Conservation (phyloP, 2,797 vertebrate species). For the Acanthurus tractus region DNA sequence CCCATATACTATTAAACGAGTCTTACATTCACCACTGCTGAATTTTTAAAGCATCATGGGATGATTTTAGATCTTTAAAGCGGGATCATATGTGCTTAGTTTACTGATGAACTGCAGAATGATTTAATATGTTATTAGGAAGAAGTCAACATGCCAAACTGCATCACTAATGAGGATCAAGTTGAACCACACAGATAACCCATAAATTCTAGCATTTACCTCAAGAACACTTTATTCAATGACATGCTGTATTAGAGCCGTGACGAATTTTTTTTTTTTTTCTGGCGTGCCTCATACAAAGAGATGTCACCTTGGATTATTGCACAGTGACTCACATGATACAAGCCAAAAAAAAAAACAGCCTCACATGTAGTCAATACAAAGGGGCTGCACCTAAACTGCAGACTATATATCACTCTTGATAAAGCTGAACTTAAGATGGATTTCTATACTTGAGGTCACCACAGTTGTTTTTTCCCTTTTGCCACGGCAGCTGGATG, state of each 20-base stretch:
- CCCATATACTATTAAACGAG: background rate
- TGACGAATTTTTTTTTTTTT: background rate
- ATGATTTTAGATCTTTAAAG: background rate
- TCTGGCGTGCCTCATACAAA: background rate
- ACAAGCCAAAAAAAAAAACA: background rate
- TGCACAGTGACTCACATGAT: background rate
- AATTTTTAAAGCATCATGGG: background rate
- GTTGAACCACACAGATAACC: background rate
- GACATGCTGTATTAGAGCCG: no score
- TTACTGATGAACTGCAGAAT: constrained; percentile 5
- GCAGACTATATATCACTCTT: constrained; percentile 47
- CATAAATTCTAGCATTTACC: no score
- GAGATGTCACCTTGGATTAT: constrained; percentile 46
- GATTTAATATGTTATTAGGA: background rate
- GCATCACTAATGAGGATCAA: background rate
- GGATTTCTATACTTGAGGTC: constrained; percentile 58
- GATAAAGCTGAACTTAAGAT: constrained; percentile 51
- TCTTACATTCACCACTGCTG: background rate
- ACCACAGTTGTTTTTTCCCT: constrained; percentile 38
- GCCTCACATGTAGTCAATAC: constrained; percentile 24
- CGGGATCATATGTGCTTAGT: background rate
- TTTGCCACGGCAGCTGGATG: constrained; percentile 50
- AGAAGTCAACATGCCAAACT: background rate
- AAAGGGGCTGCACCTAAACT: constrained; percentile 9
- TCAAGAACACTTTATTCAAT: no score